Evolutionary conservation across 2,113 vertebrate genomes (phyloP).

Genomic region (Gorsachius goisagi): DNA sequence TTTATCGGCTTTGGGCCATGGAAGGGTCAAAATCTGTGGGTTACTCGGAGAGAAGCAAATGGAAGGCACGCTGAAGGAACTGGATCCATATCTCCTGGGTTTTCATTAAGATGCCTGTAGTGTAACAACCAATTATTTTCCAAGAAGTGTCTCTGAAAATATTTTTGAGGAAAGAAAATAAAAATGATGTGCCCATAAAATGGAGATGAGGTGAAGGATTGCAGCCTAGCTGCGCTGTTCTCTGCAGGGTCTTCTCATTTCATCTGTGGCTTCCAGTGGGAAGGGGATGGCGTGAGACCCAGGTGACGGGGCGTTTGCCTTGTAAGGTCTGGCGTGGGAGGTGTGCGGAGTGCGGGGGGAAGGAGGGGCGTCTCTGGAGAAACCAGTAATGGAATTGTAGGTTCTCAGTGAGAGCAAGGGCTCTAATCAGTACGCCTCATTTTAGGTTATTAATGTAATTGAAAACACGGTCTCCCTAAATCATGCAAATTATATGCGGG

Average conservation of each 20-base stretch:
- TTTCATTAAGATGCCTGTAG: not conserved
- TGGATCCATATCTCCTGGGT: not conserved
- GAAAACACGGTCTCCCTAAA: conserved; percentile 63
- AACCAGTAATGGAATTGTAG: not conserved
- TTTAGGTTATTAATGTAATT: conserved; percentile 65
- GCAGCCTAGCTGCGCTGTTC: not conserved
- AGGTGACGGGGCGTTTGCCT: not conserved
- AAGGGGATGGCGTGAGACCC: not conserved
- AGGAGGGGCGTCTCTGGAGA: not conserved
- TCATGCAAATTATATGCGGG: conserved; percentile 64
- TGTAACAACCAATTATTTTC: not conserved
- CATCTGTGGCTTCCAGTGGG: not conserved
- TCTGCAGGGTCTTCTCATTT: not conserved
- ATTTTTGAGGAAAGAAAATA: not conserved
- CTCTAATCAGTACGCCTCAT: conserved; percentile 52
- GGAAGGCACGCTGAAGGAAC: not conserved
- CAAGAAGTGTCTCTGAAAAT: not conserved
- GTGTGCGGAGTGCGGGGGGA: not conserved
- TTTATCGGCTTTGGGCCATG: not conserved
- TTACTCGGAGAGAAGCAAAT: not conserved
- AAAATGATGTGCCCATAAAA: not conserved
- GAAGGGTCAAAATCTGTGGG: not conserved
- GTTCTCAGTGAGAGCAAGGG: conserved; percentile 45
- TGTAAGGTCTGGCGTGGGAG: not conserved
- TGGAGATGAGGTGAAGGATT: not conserved